Conservation (phyloP, 2,888 invertebrate genomes). For the Euphydryas editha region DNA sequence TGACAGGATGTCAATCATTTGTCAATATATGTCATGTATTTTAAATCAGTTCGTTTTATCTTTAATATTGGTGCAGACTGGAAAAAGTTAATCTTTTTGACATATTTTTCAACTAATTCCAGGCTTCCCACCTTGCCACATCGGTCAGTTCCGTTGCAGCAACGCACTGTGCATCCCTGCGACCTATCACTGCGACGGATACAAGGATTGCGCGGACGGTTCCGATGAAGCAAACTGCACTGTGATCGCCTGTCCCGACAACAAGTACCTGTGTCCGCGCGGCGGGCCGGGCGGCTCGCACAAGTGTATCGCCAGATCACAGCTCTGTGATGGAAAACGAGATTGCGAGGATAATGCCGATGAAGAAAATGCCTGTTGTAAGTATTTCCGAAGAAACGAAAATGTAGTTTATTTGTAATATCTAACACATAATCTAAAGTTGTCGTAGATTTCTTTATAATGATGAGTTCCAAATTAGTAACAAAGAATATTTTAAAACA, state of each 20-base stretch:
- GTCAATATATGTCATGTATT: too few species aligned
- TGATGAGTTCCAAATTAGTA: too few species aligned
- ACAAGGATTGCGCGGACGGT: slow-evolving; percentile 95
- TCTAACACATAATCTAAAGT: too few species aligned
- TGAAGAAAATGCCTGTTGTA: slow-evolving; percentile 94
- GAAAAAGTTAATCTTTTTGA: too few species aligned
- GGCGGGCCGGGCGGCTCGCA: slow-evolving; percentile 87
- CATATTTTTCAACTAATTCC: slow-evolving; percentile 32
- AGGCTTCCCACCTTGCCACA: slow-evolving; percentile 95
- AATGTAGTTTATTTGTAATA: too few species aligned
- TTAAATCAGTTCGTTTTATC: too few species aligned
- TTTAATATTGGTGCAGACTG: too few species aligned
- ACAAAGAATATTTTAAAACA: too few species aligned
- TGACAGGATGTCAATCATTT: too few species aligned
- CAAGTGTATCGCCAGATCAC: slow-evolving; percentile 93
- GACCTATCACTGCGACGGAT: slow-evolving; percentile 93
- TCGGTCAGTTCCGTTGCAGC: slow-evolving; percentile 95
- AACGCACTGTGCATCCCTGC: slow-evolving; percentile 97
- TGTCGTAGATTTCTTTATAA: too few species aligned
- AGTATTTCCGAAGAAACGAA: too few species aligned
- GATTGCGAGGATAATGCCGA: slow-evolving; percentile 97
- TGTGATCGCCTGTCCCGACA: slow-evolving; percentile 93
- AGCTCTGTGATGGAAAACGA: slow-evolving; percentile 94
- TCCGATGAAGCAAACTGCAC: slow-evolving; percentile 95
- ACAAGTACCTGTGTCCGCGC: slow-evolving; percentile 94